Percentiles rank a stretch among this genome's conserved stretches.
Conservation (phyloP, 2,113 vertebrate genomes). For the Willisornis vidua region DNA sequence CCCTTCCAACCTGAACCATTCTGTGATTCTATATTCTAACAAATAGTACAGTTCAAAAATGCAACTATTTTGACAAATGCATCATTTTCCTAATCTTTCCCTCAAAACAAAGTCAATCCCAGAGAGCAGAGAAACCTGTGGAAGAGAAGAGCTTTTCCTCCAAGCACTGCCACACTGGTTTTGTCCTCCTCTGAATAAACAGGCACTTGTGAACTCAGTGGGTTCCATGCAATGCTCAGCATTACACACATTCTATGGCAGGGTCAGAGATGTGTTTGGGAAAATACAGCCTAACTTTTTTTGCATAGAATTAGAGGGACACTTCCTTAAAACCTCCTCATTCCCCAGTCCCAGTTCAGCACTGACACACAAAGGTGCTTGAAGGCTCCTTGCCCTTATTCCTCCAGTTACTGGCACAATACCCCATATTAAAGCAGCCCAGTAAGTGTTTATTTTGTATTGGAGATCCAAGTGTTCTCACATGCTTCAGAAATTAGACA, state of each 20-base stretch:
- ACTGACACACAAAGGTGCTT: no score
- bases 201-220: neutral
- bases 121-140: neutral
- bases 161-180: neutral
- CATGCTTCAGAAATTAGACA: neutral
- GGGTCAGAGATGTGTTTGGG: neutral
- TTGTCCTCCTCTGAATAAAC: neutral
- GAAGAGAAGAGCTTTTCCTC: neutral
- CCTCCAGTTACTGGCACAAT: neutral
- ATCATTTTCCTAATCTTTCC: neutral
- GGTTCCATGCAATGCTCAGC: neutral
- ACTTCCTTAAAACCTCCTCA: neutral
- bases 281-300: neutral
- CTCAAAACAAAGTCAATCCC: neutral
- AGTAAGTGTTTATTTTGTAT: neutral
- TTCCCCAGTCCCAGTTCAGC: neutral
- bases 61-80: neutral
- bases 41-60: neutral
- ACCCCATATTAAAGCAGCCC: neutral
- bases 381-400: neutral
- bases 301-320: neutral
- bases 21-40: neutral
- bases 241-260: fast-evolving
- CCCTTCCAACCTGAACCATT: neutral
- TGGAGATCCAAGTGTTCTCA: neutral